Conservation (phyloP, 2,113 vertebrate genomes). For the Dinomys branickii region DNA sequence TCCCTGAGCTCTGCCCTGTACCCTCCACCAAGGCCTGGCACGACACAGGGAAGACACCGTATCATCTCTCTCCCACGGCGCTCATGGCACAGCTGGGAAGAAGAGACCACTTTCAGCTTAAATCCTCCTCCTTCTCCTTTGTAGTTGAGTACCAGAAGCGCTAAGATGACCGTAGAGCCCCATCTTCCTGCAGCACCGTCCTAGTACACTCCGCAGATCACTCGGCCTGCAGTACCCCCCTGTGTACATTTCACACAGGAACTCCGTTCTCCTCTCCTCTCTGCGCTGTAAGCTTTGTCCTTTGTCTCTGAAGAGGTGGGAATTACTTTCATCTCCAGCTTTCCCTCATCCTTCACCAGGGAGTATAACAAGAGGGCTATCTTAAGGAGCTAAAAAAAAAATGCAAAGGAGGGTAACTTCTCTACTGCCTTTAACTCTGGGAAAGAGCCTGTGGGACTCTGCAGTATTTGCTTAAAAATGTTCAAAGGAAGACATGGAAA, state of each 20-base stretch:
- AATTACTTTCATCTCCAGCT: conserved; percentile 69
- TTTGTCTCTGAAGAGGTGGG: conserved; percentile 69
- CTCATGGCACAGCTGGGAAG: not conserved
- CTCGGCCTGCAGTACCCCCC: not conserved
- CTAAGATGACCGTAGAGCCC: not conserved
- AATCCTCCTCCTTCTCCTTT: not conserved
- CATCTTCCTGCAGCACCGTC: not conserved
- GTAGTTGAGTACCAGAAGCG: not conserved
- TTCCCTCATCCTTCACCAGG: conserved; percentile 41
- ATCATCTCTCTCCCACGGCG: not conserved
- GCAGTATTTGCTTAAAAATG: conserved; percentile 72
- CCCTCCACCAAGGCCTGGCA: not conserved
- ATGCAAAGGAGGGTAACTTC: conserved; percentile 35
- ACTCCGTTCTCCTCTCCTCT: conserved; percentile 9
- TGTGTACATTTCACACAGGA: not conserved
- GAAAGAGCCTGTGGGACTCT: conserved; percentile 71
- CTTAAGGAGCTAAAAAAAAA: conserved; percentile 62
- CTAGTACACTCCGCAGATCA: not conserved
- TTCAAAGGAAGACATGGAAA: conserved; percentile 75
- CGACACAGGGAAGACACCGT: not conserved
- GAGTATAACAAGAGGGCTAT: conserved; percentile 65
- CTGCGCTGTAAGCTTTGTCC: not conserved
- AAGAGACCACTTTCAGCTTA: not conserved
- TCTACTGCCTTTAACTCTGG: conserved; percentile 64
- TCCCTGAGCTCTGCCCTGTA: not conserved